A percentile compares a stretch with the other conserved stretches of the same genome.
Evolutionary conservation across 1,140 invertebrate genomes (phyloP).

Genomic region (Neodiprion virginianus): DNA sequence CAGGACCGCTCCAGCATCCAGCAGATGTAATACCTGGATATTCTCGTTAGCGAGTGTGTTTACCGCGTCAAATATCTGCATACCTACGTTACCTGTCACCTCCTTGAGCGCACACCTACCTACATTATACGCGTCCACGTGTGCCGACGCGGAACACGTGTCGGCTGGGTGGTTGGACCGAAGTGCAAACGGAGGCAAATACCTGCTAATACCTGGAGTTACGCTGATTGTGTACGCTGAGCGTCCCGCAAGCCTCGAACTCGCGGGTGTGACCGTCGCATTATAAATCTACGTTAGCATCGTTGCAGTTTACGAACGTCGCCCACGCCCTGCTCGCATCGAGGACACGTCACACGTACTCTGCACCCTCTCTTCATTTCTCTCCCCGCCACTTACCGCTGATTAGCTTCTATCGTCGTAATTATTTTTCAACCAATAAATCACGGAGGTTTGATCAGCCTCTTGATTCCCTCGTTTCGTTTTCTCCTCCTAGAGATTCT

Average conservation of each 20-base stretch:
- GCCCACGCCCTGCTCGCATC: not conserved
- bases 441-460: not conserved
- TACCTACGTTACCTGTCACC: constrained; percentile 26
- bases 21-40: constrained; percentile 55
- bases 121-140: not conserved
- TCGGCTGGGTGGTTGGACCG: not conserved
- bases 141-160: too few relatives aligned
- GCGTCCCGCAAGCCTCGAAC: too few relatives aligned
- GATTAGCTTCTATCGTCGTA: not conserved
- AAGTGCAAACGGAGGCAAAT: not conserved
- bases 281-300: not conserved
- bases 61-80: constrained; percentile 39
- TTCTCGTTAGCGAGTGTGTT: constrained; percentile 47
- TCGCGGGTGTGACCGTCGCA: not conserved
- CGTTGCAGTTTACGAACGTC: not conserved
- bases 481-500: not conserved
- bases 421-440: not conserved
- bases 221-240: not conserved
- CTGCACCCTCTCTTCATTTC: too few relatives aligned
- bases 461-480: not conserved
- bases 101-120: not conserved
- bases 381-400: not conserved
- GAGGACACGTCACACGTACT: too few relatives aligned
- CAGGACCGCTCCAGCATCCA: too few relatives aligned
- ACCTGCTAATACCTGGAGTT: not conserved